A percentile compares a stretch with the other conserved stretches of the same genome.
Evolutionary conservation across 2,797 vertebrate species (phyloP).

Genomic region (Sylvilagus floridanus): DNA sequence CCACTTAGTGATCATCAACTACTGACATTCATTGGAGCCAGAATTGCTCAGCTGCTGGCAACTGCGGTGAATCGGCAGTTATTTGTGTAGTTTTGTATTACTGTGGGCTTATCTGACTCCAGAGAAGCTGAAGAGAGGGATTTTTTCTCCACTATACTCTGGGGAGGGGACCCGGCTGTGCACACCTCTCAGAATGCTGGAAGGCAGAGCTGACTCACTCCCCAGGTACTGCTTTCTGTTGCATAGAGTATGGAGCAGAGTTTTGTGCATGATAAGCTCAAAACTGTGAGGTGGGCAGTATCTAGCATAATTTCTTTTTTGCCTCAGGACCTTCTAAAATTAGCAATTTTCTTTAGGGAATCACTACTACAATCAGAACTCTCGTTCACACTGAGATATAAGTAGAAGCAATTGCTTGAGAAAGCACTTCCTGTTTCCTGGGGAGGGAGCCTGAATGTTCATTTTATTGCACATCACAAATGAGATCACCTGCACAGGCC

Average conservation of each 20-base stretch:
- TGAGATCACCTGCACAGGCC: background rate
- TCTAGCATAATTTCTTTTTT: background rate
- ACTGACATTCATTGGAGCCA: constrained; percentile 77
- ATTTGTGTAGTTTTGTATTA: constrained; percentile 78
- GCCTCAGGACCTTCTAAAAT: background rate
- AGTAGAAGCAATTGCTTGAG: background rate
- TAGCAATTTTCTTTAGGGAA: background rate
- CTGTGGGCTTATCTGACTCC: constrained; percentile 61
- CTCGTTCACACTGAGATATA: background rate
- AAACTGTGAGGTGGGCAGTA: background rate
- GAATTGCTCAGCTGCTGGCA: constrained; percentile 76
- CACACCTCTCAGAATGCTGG: background rate
- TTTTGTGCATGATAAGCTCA: background rate
- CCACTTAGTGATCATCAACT: constrained; percentile 75
- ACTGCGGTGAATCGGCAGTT: constrained; percentile 79
- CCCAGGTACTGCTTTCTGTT: fast-evolving
- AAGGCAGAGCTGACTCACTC: fast-evolving
- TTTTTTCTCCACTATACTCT: constrained; percentile 8
- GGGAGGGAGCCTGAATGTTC: background rate
- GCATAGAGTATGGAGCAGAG: background rate
- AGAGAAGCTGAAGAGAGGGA: constrained; percentile 77
- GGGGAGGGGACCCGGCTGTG: background rate
- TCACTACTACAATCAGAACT: background rate
- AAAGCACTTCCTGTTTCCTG: background rate
- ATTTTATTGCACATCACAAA: background rate